Base-by-base conservation (phyloP, 2,113 vertebrate genomes). In the Tragelaphus strepsiceros region DNA sequence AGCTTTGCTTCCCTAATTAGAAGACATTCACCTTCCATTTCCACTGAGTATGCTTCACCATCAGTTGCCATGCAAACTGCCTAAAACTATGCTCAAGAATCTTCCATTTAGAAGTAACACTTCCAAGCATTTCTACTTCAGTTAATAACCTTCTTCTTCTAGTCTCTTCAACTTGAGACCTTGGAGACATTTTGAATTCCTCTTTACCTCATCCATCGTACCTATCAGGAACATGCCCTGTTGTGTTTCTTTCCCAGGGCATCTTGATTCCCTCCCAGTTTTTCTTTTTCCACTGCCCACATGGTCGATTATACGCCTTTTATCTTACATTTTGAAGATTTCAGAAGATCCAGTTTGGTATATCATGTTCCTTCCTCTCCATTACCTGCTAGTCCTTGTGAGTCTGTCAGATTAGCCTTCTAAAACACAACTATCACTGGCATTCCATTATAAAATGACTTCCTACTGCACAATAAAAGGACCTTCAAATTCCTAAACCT, bases 401-500 rank as follows among this genome's bases (percentile, higher is more conserved):
- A 46, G 13, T 97, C 12, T 95, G 53, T 85, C 77, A 86, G 26
- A 81, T 83, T 71, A 91, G 43, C 56, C 91, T 97, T 92, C 64
- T 64, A 92, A 90, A 51, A 92, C 30, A 49, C 28, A 58, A 6
- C 28, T 77, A 92, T 82, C 12, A 86, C 19, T 32, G 62, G 46
- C 39, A 56, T 86, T 32, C 13, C 56, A 54, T 43, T 95, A 39
- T 56, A 82, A 90, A 64, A 92, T 49, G 35, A 61, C 77, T 91
- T 85, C 24, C 19, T 91, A 30, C 11, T 86, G 30, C 35, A 9
- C 21, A 32, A 22, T 26, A 62, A 96, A 59, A 94, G 56, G 32
- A 89, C 71, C n/a, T 54, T 85, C 28, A 85, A 43, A 85, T 71
- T 94, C 77, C 30, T 74, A 62, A 88, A 43, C 32, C 49, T 10